phyloP scores from a whole-genome alignment of 2,113 vertebrate species.

The Gallinago jamesoni region DNA sequence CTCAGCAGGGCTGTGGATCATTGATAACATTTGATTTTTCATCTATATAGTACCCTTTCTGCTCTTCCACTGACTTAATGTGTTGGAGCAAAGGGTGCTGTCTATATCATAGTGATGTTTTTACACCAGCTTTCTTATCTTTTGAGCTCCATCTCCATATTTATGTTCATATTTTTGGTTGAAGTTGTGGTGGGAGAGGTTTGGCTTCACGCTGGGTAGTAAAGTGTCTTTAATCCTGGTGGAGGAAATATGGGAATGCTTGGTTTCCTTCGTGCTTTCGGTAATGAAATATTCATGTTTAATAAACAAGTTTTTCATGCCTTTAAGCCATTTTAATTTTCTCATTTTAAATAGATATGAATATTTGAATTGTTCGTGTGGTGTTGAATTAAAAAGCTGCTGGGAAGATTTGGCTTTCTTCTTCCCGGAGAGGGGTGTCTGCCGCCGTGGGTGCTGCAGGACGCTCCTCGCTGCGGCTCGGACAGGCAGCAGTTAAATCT shows the following conservation, averaged over 20 bases:
- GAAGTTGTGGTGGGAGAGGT: neutral
- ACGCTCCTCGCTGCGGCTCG: neutral
- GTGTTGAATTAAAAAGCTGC: neutral
- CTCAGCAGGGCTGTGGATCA: neutral
- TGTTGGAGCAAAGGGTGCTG: neutral
- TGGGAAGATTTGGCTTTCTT: neutral
- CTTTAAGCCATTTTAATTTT: conserved; percentile 35
- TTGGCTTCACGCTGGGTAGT: neutral
- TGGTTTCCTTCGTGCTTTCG: neutral
- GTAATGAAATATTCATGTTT: conserved; percentile 26
- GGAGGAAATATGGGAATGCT: neutral
- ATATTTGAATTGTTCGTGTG: neutral
- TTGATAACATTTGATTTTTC: neutral
- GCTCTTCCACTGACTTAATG: neutral
- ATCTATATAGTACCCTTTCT: neutral
- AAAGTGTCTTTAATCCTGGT: neutral
- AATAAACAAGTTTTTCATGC: conserved; percentile 26
- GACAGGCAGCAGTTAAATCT: neutral
- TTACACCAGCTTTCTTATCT: neutral
- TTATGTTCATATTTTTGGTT: neutral
- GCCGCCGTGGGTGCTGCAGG: rapidly evolving
- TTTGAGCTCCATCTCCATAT: neutral
- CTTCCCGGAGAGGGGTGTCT: neutral
- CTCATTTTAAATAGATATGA: neutral
- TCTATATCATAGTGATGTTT: neutral